phyloP scores from a whole-genome alignment of 2,113 vertebrate genomes.

The Xenopus laevis region DNA sequence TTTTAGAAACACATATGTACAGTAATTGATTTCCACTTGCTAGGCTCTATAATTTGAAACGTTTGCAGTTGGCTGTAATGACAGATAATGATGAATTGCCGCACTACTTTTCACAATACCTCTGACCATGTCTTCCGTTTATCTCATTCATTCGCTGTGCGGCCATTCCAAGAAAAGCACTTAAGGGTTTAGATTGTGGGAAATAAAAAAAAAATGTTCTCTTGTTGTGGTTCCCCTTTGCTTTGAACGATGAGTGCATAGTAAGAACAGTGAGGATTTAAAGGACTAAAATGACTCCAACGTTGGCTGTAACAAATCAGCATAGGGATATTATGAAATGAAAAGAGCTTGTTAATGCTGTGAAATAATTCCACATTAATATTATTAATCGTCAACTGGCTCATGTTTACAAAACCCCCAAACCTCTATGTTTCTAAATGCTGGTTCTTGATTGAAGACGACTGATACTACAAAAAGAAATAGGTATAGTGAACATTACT shows the following conservation, averaged over 20 bases:
- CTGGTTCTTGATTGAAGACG: not conserved
- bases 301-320: slow-evolving; percentile 4
- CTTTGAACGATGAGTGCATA: slow-evolving; percentile 6
- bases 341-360: not conserved
- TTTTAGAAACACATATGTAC: slow-evolving; percentile 23
- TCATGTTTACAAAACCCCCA: not conserved
- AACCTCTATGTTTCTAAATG: not conserved
- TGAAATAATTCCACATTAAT: slow-evolving; percentile 7
- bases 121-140: slow-evolving; percentile 36
- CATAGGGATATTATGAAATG: not conserved
- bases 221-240: not conserved
- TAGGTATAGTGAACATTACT: not conserved
- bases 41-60: slow-evolving; percentile 45
- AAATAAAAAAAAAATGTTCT: not conserved
- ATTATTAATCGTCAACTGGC: not conserved
- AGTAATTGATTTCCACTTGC: slow-evolving; percentile 43
- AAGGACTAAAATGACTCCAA: not conserved
- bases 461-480: not conserved
- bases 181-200: slow-evolving; percentile 23
- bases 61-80: slow-evolving; percentile 40
- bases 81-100: slow-evolving; percentile 45
- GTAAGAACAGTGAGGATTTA: slow-evolving; percentile 4
- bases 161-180: slow-evolving; percentile 12
- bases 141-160: slow-evolving; percentile 27
- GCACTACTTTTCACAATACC: slow-evolving; percentile 25